phyloP scores from a whole-genome alignment of 2,113 vertebrate genomes.

The Rhabdomys dilectus region DNA sequence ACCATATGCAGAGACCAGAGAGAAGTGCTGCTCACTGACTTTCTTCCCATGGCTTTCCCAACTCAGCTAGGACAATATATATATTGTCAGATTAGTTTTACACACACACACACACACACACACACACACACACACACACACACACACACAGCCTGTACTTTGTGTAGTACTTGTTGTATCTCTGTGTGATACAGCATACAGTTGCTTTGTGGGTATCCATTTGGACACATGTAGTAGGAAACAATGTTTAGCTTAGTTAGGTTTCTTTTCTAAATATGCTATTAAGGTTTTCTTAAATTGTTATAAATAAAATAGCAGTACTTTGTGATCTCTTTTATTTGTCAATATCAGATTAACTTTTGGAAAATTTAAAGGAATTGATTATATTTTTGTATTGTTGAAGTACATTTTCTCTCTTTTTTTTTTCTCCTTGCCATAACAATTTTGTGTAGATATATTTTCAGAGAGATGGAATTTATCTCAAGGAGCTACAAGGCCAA shows the following conservation, averaged over 20 bases:
- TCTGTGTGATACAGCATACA: background rate
- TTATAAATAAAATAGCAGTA: background rate
- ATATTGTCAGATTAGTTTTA: too few species aligned
- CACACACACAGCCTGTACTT: background rate
- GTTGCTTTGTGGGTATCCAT: background rate
- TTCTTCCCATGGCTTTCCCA: too few species aligned
- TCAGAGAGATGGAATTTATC: background rate
- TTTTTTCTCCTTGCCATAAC: background rate
- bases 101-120: too few species aligned
- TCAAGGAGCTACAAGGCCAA: background rate
- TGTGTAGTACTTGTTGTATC: background rate
- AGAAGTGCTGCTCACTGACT: too few species aligned
- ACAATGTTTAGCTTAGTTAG: background rate
- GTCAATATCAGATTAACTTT: constrained; percentile 26
- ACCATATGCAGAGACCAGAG: too few species aligned
- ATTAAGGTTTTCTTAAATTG: background rate
- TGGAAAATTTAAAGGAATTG: constrained; percentile 39
- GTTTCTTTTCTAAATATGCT: background rate
- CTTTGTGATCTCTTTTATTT: background rate
- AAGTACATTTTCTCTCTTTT: background rate
- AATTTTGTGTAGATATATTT: background rate
- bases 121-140: too few species aligned
- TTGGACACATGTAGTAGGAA: background rate
- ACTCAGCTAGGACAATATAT: too few species aligned
- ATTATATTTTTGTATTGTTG: constrained; percentile 37